These are phyloP conservation scores for Poecilobothrus nobilitatus DNA, from an alignment of 2,888 invertebrate genomes.

Conservation along the genomic window DNA sequence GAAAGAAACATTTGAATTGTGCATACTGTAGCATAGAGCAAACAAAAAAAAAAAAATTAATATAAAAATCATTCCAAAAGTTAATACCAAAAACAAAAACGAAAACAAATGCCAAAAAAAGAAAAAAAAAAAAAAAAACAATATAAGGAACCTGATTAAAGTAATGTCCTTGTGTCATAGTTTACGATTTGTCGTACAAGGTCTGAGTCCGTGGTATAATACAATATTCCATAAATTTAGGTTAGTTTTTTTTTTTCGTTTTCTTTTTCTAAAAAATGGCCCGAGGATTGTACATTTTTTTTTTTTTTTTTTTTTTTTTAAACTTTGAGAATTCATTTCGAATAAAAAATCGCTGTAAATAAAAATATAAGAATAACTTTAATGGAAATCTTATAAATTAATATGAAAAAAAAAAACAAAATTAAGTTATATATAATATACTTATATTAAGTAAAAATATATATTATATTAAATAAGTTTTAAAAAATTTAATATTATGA, in stretches of 20 bases:
- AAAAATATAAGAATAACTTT: neutral
- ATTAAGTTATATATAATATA: neutral
- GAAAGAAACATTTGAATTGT: too few species aligned
- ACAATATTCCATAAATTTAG: neutral
- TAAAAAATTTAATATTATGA: neutral
- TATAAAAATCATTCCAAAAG: neutral
- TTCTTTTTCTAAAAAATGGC: neutral
- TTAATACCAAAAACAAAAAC: too few species aligned
- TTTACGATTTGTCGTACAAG: neutral
- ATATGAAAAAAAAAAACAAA: neutral
- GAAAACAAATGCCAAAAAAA: neutral
- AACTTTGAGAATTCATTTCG: neutral
- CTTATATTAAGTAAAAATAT: too few species aligned
- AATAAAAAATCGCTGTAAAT: neutral
- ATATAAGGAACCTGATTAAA: neutral
- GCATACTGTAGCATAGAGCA: neutral
- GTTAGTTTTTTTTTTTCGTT: neutral
- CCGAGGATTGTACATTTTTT: neutral
- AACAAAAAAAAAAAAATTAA: neutral
- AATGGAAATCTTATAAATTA: slow-evolving; percentile 6
- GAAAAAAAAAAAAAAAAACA: neutral
- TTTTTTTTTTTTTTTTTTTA: neutral
- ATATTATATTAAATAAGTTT: neutral
- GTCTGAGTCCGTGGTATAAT: neutral
- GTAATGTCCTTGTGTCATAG: slow-evolving; percentile 4